Evolutionary conservation across 2,797 vertebrate species (phyloP).

Genomic region (Spinus pinus): DNA sequence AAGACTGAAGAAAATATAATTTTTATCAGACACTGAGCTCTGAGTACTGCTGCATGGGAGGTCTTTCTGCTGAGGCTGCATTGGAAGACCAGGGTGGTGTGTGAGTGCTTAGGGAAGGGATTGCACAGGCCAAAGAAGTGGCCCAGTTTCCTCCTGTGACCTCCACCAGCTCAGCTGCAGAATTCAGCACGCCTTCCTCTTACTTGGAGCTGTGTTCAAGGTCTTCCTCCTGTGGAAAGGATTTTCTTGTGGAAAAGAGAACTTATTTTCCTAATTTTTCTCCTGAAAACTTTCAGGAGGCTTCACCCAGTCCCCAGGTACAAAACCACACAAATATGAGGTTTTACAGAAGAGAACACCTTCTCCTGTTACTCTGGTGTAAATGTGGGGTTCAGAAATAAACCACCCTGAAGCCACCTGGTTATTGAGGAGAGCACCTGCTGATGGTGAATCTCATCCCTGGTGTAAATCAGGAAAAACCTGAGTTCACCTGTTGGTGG

Average conservation of each 20-base stretch:
- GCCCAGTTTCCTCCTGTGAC: neutral
- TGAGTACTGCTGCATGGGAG: neutral
- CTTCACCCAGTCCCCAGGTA: neutral
- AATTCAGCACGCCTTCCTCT: fast-evolving
- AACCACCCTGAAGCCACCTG: neutral
- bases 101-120: neutral
- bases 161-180: neutral
- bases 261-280: neutral
- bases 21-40: neutral
- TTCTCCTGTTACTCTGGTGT: neutral
- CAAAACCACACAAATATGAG: neutral
- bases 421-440: neutral
- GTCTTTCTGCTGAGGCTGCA: neutral
- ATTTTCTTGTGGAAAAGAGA: neutral
- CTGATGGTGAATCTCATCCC: neutral
- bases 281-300: neutral
- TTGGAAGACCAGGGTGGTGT: neutral
- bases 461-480: neutral
- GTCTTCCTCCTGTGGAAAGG: neutral
- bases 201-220: neutral
- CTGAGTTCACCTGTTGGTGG: neutral
- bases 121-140: neutral
- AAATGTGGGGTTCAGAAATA: neutral
- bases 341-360: neutral
- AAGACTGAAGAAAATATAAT: fast-evolving